phyloP scores from a whole-genome alignment of 2,113 vertebrate species.

The Eolophus roseicapilla region DNA sequence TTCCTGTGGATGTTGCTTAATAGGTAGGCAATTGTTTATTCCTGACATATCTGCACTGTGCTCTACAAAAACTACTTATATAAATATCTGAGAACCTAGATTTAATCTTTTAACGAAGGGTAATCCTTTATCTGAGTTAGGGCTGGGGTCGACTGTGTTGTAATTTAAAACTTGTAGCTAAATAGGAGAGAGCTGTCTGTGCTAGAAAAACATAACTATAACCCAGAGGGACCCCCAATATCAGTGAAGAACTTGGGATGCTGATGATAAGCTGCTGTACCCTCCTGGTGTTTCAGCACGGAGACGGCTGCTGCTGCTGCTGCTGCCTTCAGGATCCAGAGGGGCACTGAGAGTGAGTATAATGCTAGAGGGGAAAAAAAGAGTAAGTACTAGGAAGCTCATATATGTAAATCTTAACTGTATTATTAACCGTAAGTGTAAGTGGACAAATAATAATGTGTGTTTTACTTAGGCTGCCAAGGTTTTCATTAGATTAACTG shows the following conservation, averaged over 20 bases:
- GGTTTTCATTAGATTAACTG: background rate
- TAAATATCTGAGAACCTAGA: background rate
- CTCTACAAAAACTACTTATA: background rate
- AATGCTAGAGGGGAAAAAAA: background rate
- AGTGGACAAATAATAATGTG: background rate
- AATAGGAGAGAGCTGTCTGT: background rate
- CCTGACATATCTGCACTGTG: background rate
- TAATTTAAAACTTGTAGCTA: background rate
- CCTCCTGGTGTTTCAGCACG: background rate
- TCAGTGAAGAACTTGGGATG: background rate
- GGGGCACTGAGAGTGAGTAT: background rate
- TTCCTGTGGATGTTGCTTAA: background rate
- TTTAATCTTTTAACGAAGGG: background rate
- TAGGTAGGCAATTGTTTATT: background rate
- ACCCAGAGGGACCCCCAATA: background rate
- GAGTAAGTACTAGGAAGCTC: background rate
- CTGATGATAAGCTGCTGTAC: background rate
- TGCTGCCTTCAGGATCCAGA: background rate
- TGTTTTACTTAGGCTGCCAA: background rate
- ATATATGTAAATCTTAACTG: background rate
- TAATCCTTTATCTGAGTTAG: background rate
- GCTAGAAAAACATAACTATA: background rate
- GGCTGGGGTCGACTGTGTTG: background rate
- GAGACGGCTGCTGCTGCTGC: background rate
- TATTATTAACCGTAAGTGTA: background rate